Evolutionary conservation across 2,797 vertebrate genomes (phyloP).

Genomic region (Muscicapa comitata): DNA sequence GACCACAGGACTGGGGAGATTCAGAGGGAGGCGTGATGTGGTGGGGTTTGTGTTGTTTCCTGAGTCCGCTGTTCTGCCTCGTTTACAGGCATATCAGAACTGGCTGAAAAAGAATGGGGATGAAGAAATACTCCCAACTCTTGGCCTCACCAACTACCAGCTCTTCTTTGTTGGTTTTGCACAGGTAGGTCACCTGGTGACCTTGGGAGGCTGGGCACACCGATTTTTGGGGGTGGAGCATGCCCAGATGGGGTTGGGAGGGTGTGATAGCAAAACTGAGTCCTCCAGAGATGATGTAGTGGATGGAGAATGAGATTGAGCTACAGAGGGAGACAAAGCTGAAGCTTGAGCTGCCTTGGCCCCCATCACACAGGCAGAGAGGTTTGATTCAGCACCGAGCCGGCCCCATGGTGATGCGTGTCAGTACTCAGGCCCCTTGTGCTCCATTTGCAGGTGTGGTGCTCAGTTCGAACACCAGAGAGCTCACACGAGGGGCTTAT

Average conservation of each 20-base stretch:
- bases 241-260: neutral
- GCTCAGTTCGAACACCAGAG: slow-evolving; percentile 90
- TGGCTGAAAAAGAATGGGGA: slow-evolving; percentile 90
- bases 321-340: neutral
- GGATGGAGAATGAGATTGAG: neutral
- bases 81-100: slow-evolving; percentile 89
- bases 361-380: rapidly evolving
- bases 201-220: neutral
- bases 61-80: neutral
- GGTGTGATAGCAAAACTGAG: neutral
- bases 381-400: rapidly evolving
- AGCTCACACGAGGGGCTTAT: slow-evolving; percentile 94
- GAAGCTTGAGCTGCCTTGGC: neutral
- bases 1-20: rapidly evolving
- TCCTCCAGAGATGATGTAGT: neutral
- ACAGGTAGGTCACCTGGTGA: slow-evolving; percentile 80
- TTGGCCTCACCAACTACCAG: slow-evolving; percentile 92
- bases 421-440: rapidly evolving
- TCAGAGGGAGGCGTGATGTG: rapidly evolving
- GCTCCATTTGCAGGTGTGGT: slow-evolving; percentile 86
- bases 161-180: slow-evolving; percentile 97
- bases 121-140: slow-evolving; percentile 85
- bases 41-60: neutral
- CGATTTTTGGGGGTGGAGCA: neutral
- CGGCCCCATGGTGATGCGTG: rapidly evolving